These are phyloP conservation scores for Distichodus sexfasciatus DNA, from an alignment of 2,797 vertebrate species.

Conservation along the genomic window DNA sequence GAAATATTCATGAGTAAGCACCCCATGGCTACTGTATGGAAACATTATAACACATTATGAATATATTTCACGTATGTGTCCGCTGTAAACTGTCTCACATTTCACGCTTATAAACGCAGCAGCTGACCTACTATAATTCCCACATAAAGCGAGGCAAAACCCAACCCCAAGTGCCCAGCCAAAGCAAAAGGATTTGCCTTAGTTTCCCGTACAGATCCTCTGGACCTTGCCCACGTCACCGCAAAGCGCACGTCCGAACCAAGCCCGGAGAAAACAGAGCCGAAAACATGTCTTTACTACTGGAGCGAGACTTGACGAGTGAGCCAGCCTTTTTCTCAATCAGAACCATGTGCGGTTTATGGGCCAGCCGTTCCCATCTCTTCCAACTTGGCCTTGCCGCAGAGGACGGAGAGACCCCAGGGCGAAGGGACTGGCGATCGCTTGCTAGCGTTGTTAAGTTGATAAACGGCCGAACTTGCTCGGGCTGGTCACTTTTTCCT, in stretches of 20 bases:
- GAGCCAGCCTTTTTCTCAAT: slow-evolving; percentile 51
- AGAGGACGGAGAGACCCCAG: slow-evolving; percentile 57
- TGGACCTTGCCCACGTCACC: background rate
- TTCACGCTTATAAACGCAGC: background rate
- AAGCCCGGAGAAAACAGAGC: background rate
- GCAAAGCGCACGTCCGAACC: background rate
- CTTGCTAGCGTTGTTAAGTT: slow-evolving; percentile 57
- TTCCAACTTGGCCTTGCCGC: slow-evolving; percentile 54
- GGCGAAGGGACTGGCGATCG: slow-evolving; percentile 57
- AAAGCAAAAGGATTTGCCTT: too few species aligned
- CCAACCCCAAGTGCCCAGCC: background rate
- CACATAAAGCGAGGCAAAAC: background rate
- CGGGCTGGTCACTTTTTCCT: slow-evolving; percentile 1
- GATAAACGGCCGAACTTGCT: slow-evolving; percentile 51
- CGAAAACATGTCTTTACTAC: background rate
- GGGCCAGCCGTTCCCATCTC: slow-evolving; percentile 53
- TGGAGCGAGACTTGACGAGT: background rate
- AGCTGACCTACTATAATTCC: background rate
- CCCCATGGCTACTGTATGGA: background rate
- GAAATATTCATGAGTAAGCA: background rate
- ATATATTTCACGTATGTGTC: background rate
- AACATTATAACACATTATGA: background rate
- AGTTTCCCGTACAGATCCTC: background rate
- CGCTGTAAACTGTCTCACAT: background rate
- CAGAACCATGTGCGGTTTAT: slow-evolving; percentile 68